Evolutionary conservation across 2,797 vertebrate genomes (phyloP), one percentile per base, ranked within the genome.

Genomic region (Neostethus bicornis): DNA sequence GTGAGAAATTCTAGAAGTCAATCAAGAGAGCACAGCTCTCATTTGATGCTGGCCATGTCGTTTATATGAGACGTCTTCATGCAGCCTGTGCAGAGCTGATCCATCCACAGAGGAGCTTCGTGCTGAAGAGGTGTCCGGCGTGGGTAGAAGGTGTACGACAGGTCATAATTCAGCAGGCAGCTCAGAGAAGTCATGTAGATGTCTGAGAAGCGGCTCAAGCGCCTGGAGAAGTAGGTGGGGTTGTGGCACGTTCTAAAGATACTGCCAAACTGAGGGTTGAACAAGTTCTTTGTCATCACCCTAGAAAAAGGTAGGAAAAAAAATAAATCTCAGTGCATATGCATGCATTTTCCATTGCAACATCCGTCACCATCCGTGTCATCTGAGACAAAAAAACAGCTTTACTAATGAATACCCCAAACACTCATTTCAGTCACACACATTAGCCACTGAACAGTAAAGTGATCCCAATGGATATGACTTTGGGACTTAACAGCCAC

Each of bases 211-310:
- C 93, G 91, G 51, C 90, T 90, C 28, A 94, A 90, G 0, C 92
- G 92, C 3, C 93, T 83, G 54, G 93, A 94, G 83, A 94, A 94
- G 81, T 94, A 94, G 13, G 92, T 94, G 42, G 93, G 93, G 75
- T 94, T 94, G 87, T 94, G 93, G 70, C 91, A 93, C 0, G 93
- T 94, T 34, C 93, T 74, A 83, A 94, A 94, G 78, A 94, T 94
- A 87, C 93, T 94, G 50, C 93, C 93, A 6, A 94, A 94, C 59
- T 94, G 92, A 29, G 93, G 92, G 85, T 94, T 94, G 86, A 94
- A 94, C 45, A 94, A 56, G 85, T 94, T 94, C 89, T 94, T 94
- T 1, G 91, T 92, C 79, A 92, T 84, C 5, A 86, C 88, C 73
- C 93, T 94, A 74, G 14, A 1, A 38, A 16, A 72, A 60, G 8